Conservation (phyloP, 2,888 invertebrate species). For the Halocaridina rubra region DNA sequence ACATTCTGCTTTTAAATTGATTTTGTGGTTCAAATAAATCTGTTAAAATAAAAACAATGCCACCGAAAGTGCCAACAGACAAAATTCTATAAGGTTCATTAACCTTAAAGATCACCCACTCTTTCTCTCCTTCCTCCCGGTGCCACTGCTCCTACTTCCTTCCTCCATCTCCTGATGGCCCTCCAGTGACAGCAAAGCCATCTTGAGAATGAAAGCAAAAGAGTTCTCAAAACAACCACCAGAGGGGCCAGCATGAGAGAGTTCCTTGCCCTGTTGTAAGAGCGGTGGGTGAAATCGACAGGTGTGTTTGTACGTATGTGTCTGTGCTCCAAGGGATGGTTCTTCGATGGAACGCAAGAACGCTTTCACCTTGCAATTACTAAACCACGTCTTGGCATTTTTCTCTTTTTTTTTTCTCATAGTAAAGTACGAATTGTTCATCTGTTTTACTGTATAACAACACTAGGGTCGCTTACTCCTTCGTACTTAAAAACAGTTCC, state of each 20-base stretch:
- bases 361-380: constrained; percentile 40
- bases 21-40: too few species aligned
- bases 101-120: too few species aligned
- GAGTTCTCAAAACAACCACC: constrained; percentile 3
- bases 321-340: neutral
- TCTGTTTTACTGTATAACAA: too few species aligned
- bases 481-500: too few species aligned
- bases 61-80: too few species aligned
- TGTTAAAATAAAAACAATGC: too few species aligned
- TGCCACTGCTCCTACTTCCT: neutral
- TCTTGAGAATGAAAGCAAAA: constrained; percentile 28
- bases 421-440: too few species aligned
- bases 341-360: constrained; percentile 6
- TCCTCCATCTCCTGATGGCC: neutral
- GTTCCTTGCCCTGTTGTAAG: constrained; percentile 33
- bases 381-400: constrained; percentile 4
- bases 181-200: neutral
- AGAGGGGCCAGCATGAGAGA: neutral
- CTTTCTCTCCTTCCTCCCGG: neutral
- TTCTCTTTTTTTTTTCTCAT: neutral
- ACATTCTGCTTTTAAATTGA: too few species aligned
- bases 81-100: too few species aligned
- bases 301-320: too few species aligned
- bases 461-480: too few species aligned
- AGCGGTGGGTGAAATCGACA: constrained; percentile 43